Evolutionary conservation across 2,113 vertebrate genomes (phyloP).

Genomic region (Lophura nycthemera): DNA sequence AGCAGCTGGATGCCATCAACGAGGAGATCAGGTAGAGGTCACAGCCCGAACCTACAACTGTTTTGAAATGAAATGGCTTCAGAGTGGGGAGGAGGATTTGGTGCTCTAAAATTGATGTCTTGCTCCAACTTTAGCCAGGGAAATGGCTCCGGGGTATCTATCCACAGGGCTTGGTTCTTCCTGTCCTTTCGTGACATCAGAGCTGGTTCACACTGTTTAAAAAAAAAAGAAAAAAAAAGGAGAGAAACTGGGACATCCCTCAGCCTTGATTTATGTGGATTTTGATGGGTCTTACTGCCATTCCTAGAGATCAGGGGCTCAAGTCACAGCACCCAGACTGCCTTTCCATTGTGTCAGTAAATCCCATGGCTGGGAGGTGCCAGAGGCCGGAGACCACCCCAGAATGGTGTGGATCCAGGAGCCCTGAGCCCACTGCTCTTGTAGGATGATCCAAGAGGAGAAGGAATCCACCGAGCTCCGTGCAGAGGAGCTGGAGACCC

Average conservation of each 20-base stretch:
- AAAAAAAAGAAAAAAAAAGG: not conserved
- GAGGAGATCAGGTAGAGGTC: constrained; percentile 91
- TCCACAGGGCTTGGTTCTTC: not conserved
- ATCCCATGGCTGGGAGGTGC: too few species aligned
- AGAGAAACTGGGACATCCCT: not conserved
- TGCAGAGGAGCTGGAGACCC: constrained; percentile 91
- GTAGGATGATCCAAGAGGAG: constrained; percentile 97
- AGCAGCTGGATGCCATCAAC: constrained; percentile 97
- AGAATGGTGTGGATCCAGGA: not conserved
- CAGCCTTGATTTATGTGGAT: not conserved
- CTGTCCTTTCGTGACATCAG: not conserved
- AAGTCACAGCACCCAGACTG: not conserved
- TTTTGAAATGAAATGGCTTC: not conserved
- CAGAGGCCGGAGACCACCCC: not conserved
- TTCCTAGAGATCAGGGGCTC: rapidly evolving
- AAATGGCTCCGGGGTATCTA: not conserved
- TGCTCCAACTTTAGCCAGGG: not conserved
- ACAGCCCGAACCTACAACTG: not conserved
- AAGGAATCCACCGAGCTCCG: constrained; percentile 93
- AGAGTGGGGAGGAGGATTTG: not conserved
- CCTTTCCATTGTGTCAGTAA: not conserved
- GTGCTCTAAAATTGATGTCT: not conserved
- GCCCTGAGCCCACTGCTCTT: not conserved
- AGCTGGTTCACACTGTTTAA: not conserved
- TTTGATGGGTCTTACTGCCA: not conserved